Base-by-base conservation (phyloP, 2,797 vertebrate genomes). In the Kryptopterus vitreolus region DNA sequence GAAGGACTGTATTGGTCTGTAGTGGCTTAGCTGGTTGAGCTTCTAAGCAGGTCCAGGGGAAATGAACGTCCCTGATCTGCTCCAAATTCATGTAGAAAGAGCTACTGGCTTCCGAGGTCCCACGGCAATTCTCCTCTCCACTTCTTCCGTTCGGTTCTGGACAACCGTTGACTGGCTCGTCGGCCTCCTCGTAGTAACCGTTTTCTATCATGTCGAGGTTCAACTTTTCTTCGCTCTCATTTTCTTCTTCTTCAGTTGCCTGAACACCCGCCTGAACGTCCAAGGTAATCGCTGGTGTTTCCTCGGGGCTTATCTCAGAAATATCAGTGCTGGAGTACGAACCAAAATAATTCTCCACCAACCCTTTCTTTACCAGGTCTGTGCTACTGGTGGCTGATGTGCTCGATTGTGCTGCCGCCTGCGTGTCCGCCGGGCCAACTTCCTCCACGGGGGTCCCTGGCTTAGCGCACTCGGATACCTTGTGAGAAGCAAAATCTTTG, bases 331-430 rank as follows among this genome's bases (percentile, higher is more conserved):
- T 96, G 58, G 94, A 98, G 88, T 88, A 94, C 55, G 94, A 97
- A 77, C 96, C 95, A 88, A 99, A 99, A 88, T 99, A 97, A 91
- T 99, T 96, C 90, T 99, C 98, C 2, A 99, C 96, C 91, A 99
- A 93, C 16, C 98, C 98, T 78, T 96, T 95, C 71, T 96, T 98
- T n/a, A 99, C 96, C 66, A 96, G 82, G 91, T 99, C 98, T 66
- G 94, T 95, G 90, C 94, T 96, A 86, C 94, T 95, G 31, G 94
- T 89, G 89, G 94, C 94, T 70, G 96, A 95, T 84, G 92, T 89
- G 87, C 92, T 93, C 83, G 94, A 91, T 16, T 92, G 92, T 79
- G 90, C 92, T 29, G 92, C 83, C 3, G 90, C 90, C 29, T 92
- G 91, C 77, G 86, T 84, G 85, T 96, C 94, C 83, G 87, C 86